phyloP scores from a whole-genome alignment of 2,888 invertebrate genomes.

The Napeogenes inachia region DNA sequence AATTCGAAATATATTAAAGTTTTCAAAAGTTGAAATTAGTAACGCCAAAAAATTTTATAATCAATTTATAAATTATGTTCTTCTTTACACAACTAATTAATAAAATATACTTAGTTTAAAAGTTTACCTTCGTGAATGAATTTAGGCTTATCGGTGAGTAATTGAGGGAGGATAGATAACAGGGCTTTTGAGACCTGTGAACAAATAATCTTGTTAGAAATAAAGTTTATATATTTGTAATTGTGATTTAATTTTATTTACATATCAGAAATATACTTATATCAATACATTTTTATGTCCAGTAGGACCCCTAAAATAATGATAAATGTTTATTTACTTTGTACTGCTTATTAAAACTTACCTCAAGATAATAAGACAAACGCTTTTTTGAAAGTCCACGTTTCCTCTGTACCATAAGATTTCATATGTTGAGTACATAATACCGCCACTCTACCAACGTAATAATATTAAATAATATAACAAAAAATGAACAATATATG shows the following conservation, averaged over 20 bases:
- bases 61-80: too few relatives aligned
- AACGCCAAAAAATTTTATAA: neutral
- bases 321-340: too few relatives aligned
- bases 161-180: conserved; percentile 19
- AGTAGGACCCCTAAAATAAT: too few relatives aligned
- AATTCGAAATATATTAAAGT: too few relatives aligned
- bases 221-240: too few relatives aligned
- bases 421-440: conserved; percentile 26
- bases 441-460: conserved; percentile 19
- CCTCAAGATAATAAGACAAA: conserved; percentile 27
- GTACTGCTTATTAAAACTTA: conserved; percentile 4
- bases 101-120: neutral
- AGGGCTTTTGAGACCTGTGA: conserved; percentile 19
- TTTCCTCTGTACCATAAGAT: conserved; percentile 23
- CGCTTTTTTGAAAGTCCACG: conserved; percentile 19
- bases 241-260: too few relatives aligned
- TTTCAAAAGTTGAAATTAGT: neutral
- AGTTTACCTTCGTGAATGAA: conserved; percentile 22
- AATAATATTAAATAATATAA: neutral
- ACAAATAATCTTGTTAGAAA: conserved; percentile 7
- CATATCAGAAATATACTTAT: too few relatives aligned
- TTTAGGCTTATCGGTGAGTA: conserved; percentile 23
- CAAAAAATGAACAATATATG: neutral
- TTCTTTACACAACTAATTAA: too few relatives aligned
- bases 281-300: neutral